Evolutionary conservation across 2,888 invertebrate species (phyloP).

Genomic region (Corbicula japonica): DNA sequence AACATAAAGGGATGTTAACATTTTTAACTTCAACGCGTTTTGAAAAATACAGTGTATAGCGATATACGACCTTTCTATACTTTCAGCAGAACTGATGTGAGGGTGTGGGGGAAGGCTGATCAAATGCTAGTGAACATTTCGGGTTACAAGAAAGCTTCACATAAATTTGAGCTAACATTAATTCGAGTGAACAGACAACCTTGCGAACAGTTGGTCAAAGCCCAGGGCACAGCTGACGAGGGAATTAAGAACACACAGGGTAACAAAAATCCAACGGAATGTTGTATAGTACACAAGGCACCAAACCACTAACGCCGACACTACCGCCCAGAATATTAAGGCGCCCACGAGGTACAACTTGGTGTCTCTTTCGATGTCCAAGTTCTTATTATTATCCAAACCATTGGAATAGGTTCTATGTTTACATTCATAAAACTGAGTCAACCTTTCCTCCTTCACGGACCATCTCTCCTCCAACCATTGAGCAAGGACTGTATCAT

Average conservation of each 20-base stretch:
- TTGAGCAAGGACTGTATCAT: slow-evolving; percentile 59
- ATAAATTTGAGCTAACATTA: neutral
- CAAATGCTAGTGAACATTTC: too few relatives aligned
- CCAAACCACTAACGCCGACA: slow-evolving; percentile 15
- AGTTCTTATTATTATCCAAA: slow-evolving; percentile 27
- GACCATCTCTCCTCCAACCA: slow-evolving; percentile 86
- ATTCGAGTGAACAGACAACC: slow-evolving; percentile 11
- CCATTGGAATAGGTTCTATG: slow-evolving; percentile 19
- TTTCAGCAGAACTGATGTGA: too few relatives aligned
- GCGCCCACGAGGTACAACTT: slow-evolving; percentile 24
- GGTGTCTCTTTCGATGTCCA: slow-evolving; percentile 46
- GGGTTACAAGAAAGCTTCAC: too few relatives aligned
- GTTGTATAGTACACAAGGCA: slow-evolving; percentile 17
- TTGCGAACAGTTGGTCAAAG: slow-evolving; percentile 28
- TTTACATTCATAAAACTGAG: slow-evolving; percentile 71
- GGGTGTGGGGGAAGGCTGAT: too few relatives aligned
- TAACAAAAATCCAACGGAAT: slow-evolving; percentile 21
- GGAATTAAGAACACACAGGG: slow-evolving; percentile 10
- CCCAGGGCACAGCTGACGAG: slow-evolving; percentile 15
- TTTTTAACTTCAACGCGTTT: too few relatives aligned
- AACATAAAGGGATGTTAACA: too few relatives aligned
- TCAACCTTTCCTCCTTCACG: slow-evolving; percentile 85
- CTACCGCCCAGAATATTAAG: slow-evolving; percentile 37
- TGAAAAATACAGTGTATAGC: too few relatives aligned
- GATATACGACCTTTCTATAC: too few relatives aligned